Evolutionary conservation across 2,888 invertebrate species (phyloP).

Genomic region (Pseudococcus viburni): DNA sequence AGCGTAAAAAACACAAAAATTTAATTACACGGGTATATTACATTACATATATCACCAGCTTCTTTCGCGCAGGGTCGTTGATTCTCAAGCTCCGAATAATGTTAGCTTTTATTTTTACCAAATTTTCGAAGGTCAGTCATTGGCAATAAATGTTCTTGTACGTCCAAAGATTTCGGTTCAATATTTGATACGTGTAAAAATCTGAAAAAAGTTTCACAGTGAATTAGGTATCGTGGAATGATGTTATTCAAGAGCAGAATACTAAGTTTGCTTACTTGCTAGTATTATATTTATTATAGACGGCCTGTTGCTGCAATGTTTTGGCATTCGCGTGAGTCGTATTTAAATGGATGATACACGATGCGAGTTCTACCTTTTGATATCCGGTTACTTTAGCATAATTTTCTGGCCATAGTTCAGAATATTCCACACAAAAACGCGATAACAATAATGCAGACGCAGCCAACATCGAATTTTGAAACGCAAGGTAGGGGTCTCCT

Average conservation of each 20-base stretch:
- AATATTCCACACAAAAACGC: conserved; percentile 78
- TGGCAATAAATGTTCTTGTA: conserved; percentile 18
- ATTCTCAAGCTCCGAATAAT: not conserved
- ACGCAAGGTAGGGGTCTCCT: conserved; percentile 88
- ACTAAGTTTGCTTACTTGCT: conserved; percentile 71
- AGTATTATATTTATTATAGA: conserved; percentile 88
- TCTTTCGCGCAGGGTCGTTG: conserved; percentile 44
- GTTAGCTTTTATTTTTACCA: conserved; percentile 37
- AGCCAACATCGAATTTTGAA: conserved; percentile 86
- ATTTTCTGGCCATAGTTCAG: conserved; percentile 78
- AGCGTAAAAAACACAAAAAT: not conserved
- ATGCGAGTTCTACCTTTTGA: conserved; percentile 77
- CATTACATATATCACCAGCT: conserved; percentile 24
- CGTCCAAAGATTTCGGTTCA: conserved; percentile 40
- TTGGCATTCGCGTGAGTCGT: conserved; percentile 80
- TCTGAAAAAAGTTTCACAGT: conserved; percentile 29
- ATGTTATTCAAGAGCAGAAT: not conserved
- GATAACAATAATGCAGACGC: conserved; percentile 86
- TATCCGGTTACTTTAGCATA: conserved; percentile 81
- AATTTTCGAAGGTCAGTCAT: conserved; percentile 41
- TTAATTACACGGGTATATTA: not conserved
- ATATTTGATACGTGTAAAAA: conserved; percentile 36
- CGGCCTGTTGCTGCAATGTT: conserved; percentile 83
- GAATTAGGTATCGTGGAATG: not conserved
- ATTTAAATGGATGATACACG: conserved; percentile 79